Evolutionary conservation across 2,888 invertebrate species (phyloP).

Genomic region (Dicranocentrus wangi): DNA sequence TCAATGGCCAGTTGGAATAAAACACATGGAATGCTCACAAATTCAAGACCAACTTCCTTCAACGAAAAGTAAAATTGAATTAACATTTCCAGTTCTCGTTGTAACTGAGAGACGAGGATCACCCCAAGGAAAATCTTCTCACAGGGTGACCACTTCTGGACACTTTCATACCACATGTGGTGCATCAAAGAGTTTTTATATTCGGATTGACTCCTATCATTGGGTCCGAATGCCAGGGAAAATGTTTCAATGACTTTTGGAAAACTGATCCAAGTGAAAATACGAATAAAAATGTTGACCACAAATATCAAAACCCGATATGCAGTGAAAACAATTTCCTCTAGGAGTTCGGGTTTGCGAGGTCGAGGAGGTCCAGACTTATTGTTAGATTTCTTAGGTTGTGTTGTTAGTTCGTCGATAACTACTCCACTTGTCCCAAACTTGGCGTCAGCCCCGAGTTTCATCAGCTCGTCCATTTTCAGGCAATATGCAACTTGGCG

Average conservation of each 20-base stretch:
- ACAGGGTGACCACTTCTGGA: constrained; percentile 10
- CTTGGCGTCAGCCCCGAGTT: too few species aligned
- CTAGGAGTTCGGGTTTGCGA: not conserved
- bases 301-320: constrained; percentile 12
- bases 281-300: constrained; percentile 14
- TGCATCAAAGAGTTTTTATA: constrained; percentile 6
- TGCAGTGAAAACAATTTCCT: constrained; percentile 24
- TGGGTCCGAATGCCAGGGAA: not conserved
- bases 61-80: constrained; percentile 7
- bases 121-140: constrained; percentile 23
- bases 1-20: constrained; percentile 11
- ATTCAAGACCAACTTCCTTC: not conserved
- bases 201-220: not conserved
- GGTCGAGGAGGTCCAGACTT: not conserved
- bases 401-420: too few species aligned
- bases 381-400: too few species aligned
- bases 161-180: constrained; percentile 9
- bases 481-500: constrained; percentile 30
- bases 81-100: constrained; percentile 21
- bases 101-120: not conserved
- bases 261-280: constrained; percentile 21
- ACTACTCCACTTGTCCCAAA: too few species aligned
- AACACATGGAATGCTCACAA: constrained; percentile 4
- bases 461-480: constrained; percentile 2
- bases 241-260: constrained; percentile 15